phyloP scores from a whole-genome alignment of 2,888 invertebrate species.

The Anoncus sp. region DNA sequence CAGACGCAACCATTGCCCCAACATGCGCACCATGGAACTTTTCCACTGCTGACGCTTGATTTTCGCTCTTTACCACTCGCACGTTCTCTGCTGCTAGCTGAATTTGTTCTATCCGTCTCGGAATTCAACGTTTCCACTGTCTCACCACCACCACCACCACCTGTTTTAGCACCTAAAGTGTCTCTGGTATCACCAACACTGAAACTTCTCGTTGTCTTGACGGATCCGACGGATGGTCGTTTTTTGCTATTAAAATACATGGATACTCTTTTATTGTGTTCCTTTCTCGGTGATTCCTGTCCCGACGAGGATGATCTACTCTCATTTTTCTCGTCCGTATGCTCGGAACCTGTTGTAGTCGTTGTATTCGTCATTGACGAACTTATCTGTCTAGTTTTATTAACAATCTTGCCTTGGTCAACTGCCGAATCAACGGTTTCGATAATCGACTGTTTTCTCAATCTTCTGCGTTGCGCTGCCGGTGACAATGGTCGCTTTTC shows the following conservation, averaged over 20 bases:
- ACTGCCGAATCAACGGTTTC: constrained; percentile 61
- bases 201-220: constrained; percentile 73
- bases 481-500: constrained; percentile 61
- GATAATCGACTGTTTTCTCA: constrained; percentile 74
- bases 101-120: constrained; percentile 88
- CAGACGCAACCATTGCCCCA: constrained; percentile 93
- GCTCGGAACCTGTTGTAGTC: constrained; percentile 63
- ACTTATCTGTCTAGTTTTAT: constrained; percentile 59
- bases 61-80: constrained; percentile 85
- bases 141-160: constrained; percentile 34
- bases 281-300: constrained; percentile 82
- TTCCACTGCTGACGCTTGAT: constrained; percentile 88
- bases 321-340: constrained; percentile 77
- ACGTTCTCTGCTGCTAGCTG: constrained; percentile 86
- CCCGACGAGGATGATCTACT: constrained; percentile 82
- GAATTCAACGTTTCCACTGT: constrained; percentile 81
- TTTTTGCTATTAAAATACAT: constrained; percentile 78
- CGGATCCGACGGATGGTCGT: constrained; percentile 74
- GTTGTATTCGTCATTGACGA: constrained; percentile 54
- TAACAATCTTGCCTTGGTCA: constrained; percentile 58
- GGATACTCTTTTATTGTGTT: constrained; percentile 71
- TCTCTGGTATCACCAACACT: constrained; percentile 72
- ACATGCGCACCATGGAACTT: constrained; percentile 93
- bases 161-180: constrained; percentile 65
- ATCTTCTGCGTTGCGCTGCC: constrained; percentile 67